Evolutionary conservation across 2,113 vertebrate genomes (phyloP).

Genomic region (Perccottus glenii): DNA sequence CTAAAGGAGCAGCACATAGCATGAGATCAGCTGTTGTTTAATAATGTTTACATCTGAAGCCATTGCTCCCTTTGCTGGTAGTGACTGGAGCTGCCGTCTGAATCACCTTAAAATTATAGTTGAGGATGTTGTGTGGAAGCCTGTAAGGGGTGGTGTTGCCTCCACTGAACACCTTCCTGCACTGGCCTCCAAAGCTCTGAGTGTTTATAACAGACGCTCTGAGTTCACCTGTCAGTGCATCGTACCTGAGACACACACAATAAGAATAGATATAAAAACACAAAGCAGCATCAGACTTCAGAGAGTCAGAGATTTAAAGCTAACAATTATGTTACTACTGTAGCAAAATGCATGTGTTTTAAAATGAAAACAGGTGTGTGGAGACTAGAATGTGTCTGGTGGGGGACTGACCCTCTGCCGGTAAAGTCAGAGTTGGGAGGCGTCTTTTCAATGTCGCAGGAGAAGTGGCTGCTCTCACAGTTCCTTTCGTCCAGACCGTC

Average conservation of each 20-base stretch:
- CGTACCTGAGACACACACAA: slow-evolving; percentile 72
- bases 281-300: no score
- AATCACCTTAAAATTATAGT: slow-evolving; percentile 89
- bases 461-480: slow-evolving; percentile 70
- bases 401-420: slow-evolving; percentile 83
- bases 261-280: no score
- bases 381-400: no score
- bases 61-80: no score
- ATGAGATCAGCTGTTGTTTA: no score
- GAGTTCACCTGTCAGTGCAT: slow-evolving; percentile 80
- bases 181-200: slow-evolving; percentile 89
- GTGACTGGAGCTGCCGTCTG: background rate
- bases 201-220: slow-evolving; percentile 86
- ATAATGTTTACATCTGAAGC: no score
- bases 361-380: no score
- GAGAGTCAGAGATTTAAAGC: no score
- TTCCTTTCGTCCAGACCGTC: slow-evolving; percentile 87
- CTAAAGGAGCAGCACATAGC: no score
- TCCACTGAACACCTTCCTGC: slow-evolving; percentile 87
- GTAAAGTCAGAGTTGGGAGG: slow-evolving; percentile 88
- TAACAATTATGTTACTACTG: no score
- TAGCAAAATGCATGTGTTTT: no score
- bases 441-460: slow-evolving; percentile 82
- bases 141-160: slow-evolving; percentile 81
- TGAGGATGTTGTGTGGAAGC: slow-evolving; percentile 87